phyloP scores from a whole-genome alignment of 2,113 vertebrate species.

The Pollachius pollachius region DNA sequence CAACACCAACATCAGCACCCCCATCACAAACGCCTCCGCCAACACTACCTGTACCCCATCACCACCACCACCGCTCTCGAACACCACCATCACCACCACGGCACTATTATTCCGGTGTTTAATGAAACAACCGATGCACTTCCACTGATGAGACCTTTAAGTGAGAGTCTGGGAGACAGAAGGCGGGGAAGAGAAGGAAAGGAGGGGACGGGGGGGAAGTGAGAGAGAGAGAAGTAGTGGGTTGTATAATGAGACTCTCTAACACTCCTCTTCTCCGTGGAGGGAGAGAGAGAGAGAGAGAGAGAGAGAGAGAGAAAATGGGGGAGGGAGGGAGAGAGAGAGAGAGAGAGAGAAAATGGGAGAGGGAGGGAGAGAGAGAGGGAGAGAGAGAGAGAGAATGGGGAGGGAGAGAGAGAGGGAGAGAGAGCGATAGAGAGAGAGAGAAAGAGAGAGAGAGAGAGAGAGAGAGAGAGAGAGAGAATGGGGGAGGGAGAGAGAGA shows the following conservation, averaged over 20 bases:
- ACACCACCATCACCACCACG: constrained; percentile 36
- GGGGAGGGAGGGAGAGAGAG: background rate
- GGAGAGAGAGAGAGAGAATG: background rate
- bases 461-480: constrained; percentile 16
- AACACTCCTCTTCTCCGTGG: too few relatives aligned
- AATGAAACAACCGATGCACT: constrained; percentile 47
- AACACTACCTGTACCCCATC: too few relatives aligned
- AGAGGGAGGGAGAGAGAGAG: too few relatives aligned
- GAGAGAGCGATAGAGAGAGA: constrained; percentile 29
- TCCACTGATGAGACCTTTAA: constrained; percentile 46
- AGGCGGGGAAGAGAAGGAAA: background rate
- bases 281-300: background rate
- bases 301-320: background rate
- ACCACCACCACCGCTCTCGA: too few relatives aligned
- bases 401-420: background rate
- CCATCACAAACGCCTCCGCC: too few relatives aligned
- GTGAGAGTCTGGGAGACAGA: constrained; percentile 33
- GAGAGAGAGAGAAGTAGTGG: background rate
- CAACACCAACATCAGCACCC: too few relatives aligned
- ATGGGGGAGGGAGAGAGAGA: constrained; percentile 55
- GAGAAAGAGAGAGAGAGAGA: constrained; percentile 35
- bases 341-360: too few relatives aligned
- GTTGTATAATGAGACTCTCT: too few relatives aligned
- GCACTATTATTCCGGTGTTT: constrained; percentile 21
- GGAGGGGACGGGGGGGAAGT: background rate